Percentiles rank a stretch among this genome's conserved stretches.
Evolutionary conservation across 2,888 invertebrate species (phyloP).

Genomic region (Euproctis similis): DNA sequence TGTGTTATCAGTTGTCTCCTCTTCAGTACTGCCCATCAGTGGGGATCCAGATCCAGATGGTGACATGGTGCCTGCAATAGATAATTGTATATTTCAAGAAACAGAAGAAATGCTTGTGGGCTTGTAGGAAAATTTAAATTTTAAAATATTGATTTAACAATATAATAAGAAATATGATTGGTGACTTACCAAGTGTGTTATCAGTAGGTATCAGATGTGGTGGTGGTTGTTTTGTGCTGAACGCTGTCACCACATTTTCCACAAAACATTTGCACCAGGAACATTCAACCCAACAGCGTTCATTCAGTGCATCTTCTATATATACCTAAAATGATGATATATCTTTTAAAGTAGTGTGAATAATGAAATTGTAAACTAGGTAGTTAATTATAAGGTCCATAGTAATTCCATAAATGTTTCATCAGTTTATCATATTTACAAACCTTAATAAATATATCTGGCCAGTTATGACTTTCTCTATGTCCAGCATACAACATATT

Average conservation of each 20-base stretch:
- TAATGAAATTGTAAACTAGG: too few relatives aligned
- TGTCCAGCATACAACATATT: constrained; percentile 90
- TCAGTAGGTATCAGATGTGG: constrained; percentile 81
- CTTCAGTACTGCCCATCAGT: constrained; percentile 68
- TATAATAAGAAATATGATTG: not conserved
- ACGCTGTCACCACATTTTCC: constrained; percentile 91
- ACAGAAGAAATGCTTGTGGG: not conserved
- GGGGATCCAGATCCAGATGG: constrained; percentile 72
- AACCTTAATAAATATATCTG: constrained; percentile 92
- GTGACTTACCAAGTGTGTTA: constrained; percentile 49
- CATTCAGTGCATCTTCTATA: constrained; percentile 95
- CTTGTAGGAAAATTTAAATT: not conserved
- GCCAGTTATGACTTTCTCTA: constrained; percentile 90
- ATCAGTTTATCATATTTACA: too few relatives aligned
- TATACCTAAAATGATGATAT: constrained; percentile 88
- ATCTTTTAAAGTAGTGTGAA: too few relatives aligned
- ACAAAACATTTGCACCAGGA: constrained; percentile 93
- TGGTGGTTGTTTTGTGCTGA: constrained; percentile 86
- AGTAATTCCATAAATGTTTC: too few relatives aligned
- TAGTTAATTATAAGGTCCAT: too few relatives aligned
- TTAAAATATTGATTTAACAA: not conserved
- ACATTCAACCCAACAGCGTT: constrained; percentile 95
- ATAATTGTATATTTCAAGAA: not conserved
- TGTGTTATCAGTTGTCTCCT: constrained; percentile 77
- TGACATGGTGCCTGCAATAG: constrained; percentile 62